Evolutionary conservation across 2,113 vertebrate species (phyloP).

Genomic region (Entelurus aequoreus): DNA sequence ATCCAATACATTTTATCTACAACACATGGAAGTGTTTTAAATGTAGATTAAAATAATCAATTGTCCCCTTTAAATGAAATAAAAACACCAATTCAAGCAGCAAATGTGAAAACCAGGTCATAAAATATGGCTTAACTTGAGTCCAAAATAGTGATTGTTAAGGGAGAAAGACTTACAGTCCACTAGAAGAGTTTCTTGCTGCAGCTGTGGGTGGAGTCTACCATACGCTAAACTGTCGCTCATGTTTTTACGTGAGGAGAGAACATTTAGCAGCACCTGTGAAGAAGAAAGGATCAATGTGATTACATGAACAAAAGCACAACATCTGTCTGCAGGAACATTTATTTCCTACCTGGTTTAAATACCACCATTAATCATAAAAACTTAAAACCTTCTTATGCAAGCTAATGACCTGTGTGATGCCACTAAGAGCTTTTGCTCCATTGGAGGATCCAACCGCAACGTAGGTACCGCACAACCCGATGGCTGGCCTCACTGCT

Average conservation of each 20-base stretch:
- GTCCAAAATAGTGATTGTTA: constrained; percentile 67
- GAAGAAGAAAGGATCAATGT: constrained; percentile 11
- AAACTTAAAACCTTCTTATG: background rate
- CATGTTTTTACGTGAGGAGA: constrained; percentile 88
- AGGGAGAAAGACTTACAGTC: constrained; percentile 81
- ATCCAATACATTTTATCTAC: too few relatives aligned
- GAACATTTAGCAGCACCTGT: constrained; percentile 92
- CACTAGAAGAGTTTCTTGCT: constrained; percentile 81
- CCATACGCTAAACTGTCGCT: constrained; percentile 89
- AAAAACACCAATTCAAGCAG: background rate
- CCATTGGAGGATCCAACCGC: constrained; percentile 84
- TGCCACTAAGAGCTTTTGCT: constrained; percentile 82
- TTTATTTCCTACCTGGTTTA: background rate
- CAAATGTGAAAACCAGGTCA: background rate
- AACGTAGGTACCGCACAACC: constrained; percentile 90
- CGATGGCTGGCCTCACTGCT: constrained; percentile 82
- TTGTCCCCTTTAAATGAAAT: background rate
- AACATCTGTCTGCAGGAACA: background rate
- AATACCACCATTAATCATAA: background rate
- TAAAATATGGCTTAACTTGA: background rate
- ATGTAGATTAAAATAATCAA: too few relatives aligned
- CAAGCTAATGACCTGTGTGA: constrained; percentile 79
- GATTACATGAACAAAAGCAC: background rate
- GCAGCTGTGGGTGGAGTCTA: constrained; percentile 87
- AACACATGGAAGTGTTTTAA: too few relatives aligned